Evolutionary conservation across 2,113 vertebrate genomes (phyloP).

Genomic region (Phocoena phocoena): DNA sequence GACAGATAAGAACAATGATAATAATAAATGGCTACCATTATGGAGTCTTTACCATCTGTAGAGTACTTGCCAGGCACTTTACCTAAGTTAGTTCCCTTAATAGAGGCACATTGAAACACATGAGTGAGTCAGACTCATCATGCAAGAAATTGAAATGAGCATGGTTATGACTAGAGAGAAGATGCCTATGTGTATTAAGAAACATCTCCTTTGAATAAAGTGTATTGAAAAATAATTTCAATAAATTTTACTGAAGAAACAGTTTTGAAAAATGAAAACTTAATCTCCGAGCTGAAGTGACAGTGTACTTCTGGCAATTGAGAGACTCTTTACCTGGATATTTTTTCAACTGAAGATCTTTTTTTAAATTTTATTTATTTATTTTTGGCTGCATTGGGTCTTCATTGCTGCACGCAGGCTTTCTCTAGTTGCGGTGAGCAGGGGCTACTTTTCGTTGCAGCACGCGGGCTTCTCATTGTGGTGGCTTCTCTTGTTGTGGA

Average conservation of each 20-base stretch:
- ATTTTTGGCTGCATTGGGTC: no score
- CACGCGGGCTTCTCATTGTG: no score
- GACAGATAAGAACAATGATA: neutral
- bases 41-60: neutral
- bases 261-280: neutral
- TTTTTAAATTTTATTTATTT: no score
- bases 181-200: neutral
- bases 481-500: no score
- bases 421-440: no score
- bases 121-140: neutral
- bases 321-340: neutral
- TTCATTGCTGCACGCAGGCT: no score
- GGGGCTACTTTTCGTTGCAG: no score
- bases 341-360: neutral
- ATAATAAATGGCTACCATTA: neutral
- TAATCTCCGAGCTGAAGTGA: neutral
- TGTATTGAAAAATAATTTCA: neutral
- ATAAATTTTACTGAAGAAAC: neutral
- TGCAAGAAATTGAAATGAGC: conserved; percentile 6
- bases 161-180: neutral
- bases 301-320: neutral
- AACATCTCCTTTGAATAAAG: neutral
- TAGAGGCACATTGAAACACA: neutral
- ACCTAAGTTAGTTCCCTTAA: neutral
- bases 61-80: neutral